Conservation (phyloP, 2,888 invertebrate genomes). For the Lasioglossum marginatum region DNA sequence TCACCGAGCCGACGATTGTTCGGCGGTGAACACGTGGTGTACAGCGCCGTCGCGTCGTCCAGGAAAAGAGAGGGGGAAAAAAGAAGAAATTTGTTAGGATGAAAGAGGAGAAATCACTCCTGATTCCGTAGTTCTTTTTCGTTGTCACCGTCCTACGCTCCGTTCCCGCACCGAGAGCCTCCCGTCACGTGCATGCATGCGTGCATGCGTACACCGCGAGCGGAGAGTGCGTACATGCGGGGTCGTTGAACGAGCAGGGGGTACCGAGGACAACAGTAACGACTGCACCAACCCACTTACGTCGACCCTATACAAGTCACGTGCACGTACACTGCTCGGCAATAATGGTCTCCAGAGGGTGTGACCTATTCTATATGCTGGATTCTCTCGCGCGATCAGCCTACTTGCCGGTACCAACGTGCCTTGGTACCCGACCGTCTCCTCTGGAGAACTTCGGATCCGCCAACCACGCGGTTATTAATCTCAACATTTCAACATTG, state of each 20-base stretch:
- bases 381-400: constrained; percentile 59
- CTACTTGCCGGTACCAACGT: constrained; percentile 51
- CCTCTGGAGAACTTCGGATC: constrained; percentile 27
- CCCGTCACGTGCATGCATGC: constrained; percentile 68
- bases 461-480: not conserved
- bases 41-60: not conserved
- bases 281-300: constrained; percentile 72
- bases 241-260: constrained; percentile 82
- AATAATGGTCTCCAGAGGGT: constrained; percentile 73
- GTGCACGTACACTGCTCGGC: constrained; percentile 72
- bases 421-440: constrained; percentile 36
- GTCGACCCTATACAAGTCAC: constrained; percentile 74
- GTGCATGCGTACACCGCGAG: constrained; percentile 59
- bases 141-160: constrained; percentile 54
- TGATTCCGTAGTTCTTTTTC: constrained; percentile 40
- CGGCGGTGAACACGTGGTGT: constrained; percentile 12
- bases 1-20: constrained; percentile 41
- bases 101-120: constrained; percentile 33
- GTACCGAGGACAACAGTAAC: constrained; percentile 74
- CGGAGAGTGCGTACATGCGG: constrained; percentile 67
- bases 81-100: not conserved
- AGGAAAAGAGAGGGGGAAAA: constrained; percentile 1
- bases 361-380: constrained; percentile 73
- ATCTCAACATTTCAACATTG: constrained; percentile 1
- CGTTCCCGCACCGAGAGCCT: constrained; percentile 45